A percentile compares a stretch with the other conserved stretches of the same genome.
Conservation (phyloP, 1,140 invertebrate species). For the Ladona fulva region DNA sequence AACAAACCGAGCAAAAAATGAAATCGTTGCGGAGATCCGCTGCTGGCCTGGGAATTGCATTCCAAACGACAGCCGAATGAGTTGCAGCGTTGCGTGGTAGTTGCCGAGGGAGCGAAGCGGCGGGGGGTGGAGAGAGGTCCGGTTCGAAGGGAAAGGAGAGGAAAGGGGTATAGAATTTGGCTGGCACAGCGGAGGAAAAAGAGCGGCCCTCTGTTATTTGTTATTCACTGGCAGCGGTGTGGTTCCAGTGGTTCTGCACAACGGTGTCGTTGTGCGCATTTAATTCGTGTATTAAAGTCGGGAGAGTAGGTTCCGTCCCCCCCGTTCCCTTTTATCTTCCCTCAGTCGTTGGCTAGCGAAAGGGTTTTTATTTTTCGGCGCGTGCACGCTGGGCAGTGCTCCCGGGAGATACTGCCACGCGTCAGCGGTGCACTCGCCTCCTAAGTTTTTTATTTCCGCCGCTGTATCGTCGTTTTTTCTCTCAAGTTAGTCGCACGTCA, state of each 20-base stretch:
- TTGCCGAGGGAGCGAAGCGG: neutral
- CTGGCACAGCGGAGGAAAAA: neutral
- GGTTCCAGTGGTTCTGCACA: neutral
- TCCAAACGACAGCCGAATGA: neutral
- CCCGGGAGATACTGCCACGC: too few species aligned
- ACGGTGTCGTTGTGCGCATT: neutral
- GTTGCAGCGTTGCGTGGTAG: neutral
- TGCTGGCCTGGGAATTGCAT: neutral
- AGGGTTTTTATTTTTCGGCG: too few species aligned
- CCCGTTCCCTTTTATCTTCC: too few species aligned
- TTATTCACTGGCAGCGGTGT: neutral
- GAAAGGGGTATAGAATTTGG: neutral
- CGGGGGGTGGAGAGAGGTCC: neutral
- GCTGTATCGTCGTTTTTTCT: too few species aligned
- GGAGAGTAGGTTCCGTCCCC: too few species aligned
- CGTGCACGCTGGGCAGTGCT: too few species aligned
- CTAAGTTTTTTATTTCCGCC: too few species aligned
- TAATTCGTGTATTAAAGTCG: neutral
- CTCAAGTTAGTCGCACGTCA: too few species aligned
- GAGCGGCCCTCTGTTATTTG: neutral
- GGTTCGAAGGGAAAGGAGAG: neutral
- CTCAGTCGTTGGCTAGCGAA: too few species aligned
- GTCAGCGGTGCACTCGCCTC: too few species aligned
- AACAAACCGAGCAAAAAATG: neutral
- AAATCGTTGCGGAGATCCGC: neutral